phyloP scores from a whole-genome alignment of 2,113 vertebrate genomes.

The Tichodroma muraria region DNA sequence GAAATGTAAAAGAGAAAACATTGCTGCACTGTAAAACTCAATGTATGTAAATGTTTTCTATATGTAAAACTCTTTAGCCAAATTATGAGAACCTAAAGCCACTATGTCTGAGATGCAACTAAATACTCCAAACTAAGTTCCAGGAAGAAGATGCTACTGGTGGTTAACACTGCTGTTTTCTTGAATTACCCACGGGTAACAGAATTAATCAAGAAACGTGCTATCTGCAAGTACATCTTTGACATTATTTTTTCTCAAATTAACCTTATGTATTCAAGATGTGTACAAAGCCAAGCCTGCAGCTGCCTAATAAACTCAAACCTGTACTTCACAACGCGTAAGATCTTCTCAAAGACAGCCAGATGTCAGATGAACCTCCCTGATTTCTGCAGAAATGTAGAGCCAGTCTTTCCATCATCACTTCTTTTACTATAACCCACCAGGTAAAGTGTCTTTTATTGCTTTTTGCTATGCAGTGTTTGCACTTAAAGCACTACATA shows the following conservation, averaged over 20 bases:
- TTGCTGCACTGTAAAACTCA: not conserved
- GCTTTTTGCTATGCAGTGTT: not conserved
- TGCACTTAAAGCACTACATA: not conserved
- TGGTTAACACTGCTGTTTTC: not conserved
- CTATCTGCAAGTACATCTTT: not conserved
- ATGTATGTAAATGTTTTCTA: too few species aligned
- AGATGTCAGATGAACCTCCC: not conserved
- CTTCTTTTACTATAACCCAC: not conserved
- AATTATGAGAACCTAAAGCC: not conserved
- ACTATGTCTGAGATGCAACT: not conserved
- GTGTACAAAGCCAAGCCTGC: not conserved
- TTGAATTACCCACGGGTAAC: not conserved
- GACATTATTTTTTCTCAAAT: not conserved
- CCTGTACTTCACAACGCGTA: not conserved
- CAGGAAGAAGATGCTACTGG: not conserved
- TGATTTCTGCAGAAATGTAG: not conserved
- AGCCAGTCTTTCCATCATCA: not conserved
- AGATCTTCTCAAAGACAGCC: not conserved
- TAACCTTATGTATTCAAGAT: not conserved
- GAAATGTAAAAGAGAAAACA: not conserved
- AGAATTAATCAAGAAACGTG: not conserved
- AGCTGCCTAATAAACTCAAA: not conserved
- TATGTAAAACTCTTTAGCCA: not conserved
- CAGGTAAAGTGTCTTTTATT: not conserved
- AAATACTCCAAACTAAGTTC: not conserved